Evolutionary conservation across 2,797 vertebrate species (phyloP), one percentile per base, ranked within the genome.

Genomic region (Enteromius viviparus): DNA sequence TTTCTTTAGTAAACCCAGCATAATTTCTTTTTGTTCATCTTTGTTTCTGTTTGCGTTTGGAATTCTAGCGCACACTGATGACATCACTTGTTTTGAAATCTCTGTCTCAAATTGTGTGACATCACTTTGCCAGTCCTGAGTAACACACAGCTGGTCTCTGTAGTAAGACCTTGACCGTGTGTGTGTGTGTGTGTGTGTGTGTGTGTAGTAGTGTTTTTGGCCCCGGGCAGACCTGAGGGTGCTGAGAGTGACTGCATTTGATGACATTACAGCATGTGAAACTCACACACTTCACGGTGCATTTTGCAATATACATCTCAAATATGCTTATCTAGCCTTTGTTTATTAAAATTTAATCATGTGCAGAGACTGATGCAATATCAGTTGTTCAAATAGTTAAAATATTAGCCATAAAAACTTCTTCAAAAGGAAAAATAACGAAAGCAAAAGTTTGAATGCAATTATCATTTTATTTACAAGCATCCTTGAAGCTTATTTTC

Each of bases 211-310:
- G 78, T 82, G 74, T 65, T 89, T 89, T 83, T 90, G 89, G 89
- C 90, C 89, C 74, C 78, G 86, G 90, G 90, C 87, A 45, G 84
- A 87, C 89, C 89, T 85, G 72, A 86, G 86, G 90, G 90, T 88
- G 78, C 81, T 86, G 42, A 82, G 71, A 87, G 83, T 86, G 85
- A 83, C 81, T 82, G 80, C 72, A 85, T 89, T 88, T 89, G 89
- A 90, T 88, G 86, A 75, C 85, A 84, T 90, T 87, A 86, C 84
- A 80, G 83, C 84, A 76, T 68, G 66, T 81, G 75, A 82, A 80
- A 65, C 74, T 84, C 40, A 69, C 85, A 84, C 62, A 81, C 68
- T 69, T 68, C 62, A 55, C 26, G 51, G 37, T 82, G 64, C 14
- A 76, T 58, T 82, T 69, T 83, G 81, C 74, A 83, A 76, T 68